These are phyloP conservation scores for Nerophis ophidion DNA, from an alignment of 2,113 vertebrate species.

Conservation along the genomic window DNA sequence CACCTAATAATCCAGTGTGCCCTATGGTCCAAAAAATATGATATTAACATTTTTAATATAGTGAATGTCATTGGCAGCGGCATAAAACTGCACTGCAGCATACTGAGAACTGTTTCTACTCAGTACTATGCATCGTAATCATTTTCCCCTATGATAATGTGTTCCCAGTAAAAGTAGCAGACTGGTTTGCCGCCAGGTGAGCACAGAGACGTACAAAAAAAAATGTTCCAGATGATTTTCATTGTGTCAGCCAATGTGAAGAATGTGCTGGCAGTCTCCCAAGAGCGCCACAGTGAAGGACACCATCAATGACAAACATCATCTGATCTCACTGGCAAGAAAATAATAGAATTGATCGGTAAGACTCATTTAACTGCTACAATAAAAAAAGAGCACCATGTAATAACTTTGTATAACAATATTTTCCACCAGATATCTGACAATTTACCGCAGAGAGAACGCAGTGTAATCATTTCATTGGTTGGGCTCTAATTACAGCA, in stretches of 20 bases:
- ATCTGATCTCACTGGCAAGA: not conserved
- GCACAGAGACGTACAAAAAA: slow-evolving; percentile 10
- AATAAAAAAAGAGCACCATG: not conserved
- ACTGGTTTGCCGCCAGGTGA: slow-evolving; percentile 12
- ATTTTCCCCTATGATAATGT: not conserved
- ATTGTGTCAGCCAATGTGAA: slow-evolving; percentile 38
- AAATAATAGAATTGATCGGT: not conserved
- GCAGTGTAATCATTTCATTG: slow-evolving; percentile 18
- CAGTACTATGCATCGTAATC: too few species aligned
- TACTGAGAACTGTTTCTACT: too few species aligned
- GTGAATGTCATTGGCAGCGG: too few species aligned
- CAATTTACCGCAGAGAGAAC: slow-evolving; percentile 4
- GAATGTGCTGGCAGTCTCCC: slow-evolving; percentile 26
- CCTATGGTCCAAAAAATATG: too few species aligned
- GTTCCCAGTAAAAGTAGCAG: slow-evolving; percentile 17
- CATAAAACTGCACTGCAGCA: too few species aligned
- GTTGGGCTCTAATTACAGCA: slow-evolving; percentile 21
- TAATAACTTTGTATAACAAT: not conserved
- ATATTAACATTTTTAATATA: too few species aligned
- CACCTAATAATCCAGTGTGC: too few species aligned
- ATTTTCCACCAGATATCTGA: slow-evolving; percentile 5
- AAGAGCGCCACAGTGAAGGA: slow-evolving; percentile 50
- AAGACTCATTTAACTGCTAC: not conserved
- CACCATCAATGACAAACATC: slow-evolving; percentile 10
- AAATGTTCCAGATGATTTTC: slow-evolving; percentile 12